Percentiles rank a stretch among this genome's conserved stretches.
These are phyloP conservation scores for Stenopsyche tienmushanensis DNA, from an alignment of 1,140 invertebrate genomes.

Conservation along the genomic window DNA sequence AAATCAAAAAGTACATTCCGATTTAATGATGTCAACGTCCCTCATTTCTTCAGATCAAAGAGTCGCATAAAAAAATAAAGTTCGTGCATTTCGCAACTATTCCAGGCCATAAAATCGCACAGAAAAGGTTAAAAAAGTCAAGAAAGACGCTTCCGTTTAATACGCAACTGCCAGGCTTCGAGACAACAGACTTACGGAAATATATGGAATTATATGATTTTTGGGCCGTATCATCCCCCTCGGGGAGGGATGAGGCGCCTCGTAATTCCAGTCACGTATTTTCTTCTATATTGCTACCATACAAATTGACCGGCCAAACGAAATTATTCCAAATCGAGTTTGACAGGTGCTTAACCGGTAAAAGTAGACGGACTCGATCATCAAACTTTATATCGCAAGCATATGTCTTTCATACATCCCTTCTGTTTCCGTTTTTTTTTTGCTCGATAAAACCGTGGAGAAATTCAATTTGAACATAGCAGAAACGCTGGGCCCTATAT, in stretches of 20 bases:
- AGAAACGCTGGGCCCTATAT: no score
- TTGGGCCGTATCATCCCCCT: background rate
- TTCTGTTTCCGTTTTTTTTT: background rate
- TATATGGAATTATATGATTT: background rate
- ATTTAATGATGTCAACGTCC: background rate
- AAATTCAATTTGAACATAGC: background rate
- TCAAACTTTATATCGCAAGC: conserved; percentile 11
- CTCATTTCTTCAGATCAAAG: background rate
- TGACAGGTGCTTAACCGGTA: conserved; percentile 22
- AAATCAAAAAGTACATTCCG: conserved; percentile 3
- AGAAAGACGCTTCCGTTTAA: no score
- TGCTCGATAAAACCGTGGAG: background rate
- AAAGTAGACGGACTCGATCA: conserved; percentile 9
- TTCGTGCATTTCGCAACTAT: background rate
- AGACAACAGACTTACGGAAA: background rate
- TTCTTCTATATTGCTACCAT: conserved; percentile 8
- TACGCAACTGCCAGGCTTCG: background rate
- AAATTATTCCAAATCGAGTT: conserved; percentile 25
- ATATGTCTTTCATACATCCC: background rate
- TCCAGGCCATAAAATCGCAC: no score
- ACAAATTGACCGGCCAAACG: conserved; percentile 16
- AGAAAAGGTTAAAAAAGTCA: no score
- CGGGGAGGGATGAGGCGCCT: background rate
- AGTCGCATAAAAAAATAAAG: background rate
- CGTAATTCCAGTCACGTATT: conserved; percentile 8